Conservation (phyloP, 1,140 invertebrate species). For the Oncopodura yosiiana region DNA sequence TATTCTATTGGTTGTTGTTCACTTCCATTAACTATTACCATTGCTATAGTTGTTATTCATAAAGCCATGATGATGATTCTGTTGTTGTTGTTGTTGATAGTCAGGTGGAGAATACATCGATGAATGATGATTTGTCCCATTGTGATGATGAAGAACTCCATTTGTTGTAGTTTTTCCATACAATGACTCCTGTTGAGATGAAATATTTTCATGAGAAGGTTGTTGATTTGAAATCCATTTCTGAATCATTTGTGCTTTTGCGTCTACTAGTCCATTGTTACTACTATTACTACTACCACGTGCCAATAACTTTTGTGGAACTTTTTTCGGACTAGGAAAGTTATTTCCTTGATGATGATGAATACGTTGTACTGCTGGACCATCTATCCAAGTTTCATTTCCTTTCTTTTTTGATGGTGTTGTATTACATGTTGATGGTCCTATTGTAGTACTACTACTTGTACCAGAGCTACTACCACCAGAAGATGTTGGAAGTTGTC, state of each 20-base stretch:
- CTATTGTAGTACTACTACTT: too few relatives aligned
- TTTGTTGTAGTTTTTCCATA: not conserved
- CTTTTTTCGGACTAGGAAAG: slow-evolving; percentile 36
- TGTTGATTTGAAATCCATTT: slow-evolving; percentile 84
- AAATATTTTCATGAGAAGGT: slow-evolving; percentile 19
- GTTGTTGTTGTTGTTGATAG: not conserved
- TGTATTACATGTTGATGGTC: not conserved
- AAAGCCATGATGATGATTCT: slow-evolving; percentile 1
- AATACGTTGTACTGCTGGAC: slow-evolving; percentile 45
- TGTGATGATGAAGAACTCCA: slow-evolving; percentile 1
- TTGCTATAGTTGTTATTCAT: slow-evolving; percentile 8
- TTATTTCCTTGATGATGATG: slow-evolving; percentile 33
- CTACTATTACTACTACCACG: slow-evolving; percentile 50
- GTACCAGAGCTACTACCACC: not conserved
- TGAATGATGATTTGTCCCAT: not conserved
- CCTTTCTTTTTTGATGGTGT: slow-evolving; percentile 50
- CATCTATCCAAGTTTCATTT: slow-evolving; percentile 87
- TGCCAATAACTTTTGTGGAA: slow-evolving; percentile 37
- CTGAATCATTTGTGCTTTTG: slow-evolving; percentile 59
- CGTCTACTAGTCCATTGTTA: too few relatives aligned
- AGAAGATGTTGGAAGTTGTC: slow-evolving; percentile 18
- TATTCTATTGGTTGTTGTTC: slow-evolving; percentile 42
- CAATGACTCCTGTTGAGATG: not conserved
- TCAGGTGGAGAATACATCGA: not conserved
- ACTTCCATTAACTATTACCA: not conserved